Conservation (phyloP, 2,888 invertebrate genomes). For the Ferrisia virgata region DNA sequence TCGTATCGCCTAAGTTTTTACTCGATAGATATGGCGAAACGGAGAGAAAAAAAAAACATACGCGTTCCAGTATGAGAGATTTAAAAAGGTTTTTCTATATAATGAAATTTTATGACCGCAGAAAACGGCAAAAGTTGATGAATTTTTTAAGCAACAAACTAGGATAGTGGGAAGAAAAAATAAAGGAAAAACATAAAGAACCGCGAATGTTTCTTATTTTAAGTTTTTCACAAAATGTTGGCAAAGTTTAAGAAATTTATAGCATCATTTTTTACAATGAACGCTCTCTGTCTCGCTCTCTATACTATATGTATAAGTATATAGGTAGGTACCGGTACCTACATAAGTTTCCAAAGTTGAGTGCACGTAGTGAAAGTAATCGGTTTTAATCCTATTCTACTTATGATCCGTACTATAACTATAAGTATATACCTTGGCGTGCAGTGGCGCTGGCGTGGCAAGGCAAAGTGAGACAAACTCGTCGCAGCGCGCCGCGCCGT, state of each 20-base stretch:
- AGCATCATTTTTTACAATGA: conserved; percentile 38
- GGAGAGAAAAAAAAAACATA: background rate
- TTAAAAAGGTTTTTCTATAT: conserved; percentile 40
- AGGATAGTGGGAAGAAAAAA: conserved; percentile 24
- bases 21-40: background rate
- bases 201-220: conserved; percentile 36
- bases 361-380: conserved; percentile 36
- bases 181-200: conserved; percentile 27
- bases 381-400: conserved; percentile 35
- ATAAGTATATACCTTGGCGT: too few species aligned
- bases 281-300: too few species aligned
- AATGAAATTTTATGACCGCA: conserved; percentile 42
- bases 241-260: conserved; percentile 41
- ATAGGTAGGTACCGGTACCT: too few species aligned
- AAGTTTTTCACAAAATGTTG: conserved; percentile 37
- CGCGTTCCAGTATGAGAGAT: background rate
- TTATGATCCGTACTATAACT: background rate
- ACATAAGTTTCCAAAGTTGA: conserved; percentile 28
- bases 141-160: conserved; percentile 42
- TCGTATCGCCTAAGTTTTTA: background rate
- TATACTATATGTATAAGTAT: too few species aligned
- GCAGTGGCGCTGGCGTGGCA: too few species aligned
- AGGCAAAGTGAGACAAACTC: too few species aligned
- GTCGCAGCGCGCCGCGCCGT: too few species aligned
- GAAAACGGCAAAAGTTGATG: conserved; percentile 37